Evolutionary conservation across 2,797 vertebrate genomes (phyloP), one percentile per base, ranked within the genome.

Genomic region (Melanogrammus aeglefinus): DNA sequence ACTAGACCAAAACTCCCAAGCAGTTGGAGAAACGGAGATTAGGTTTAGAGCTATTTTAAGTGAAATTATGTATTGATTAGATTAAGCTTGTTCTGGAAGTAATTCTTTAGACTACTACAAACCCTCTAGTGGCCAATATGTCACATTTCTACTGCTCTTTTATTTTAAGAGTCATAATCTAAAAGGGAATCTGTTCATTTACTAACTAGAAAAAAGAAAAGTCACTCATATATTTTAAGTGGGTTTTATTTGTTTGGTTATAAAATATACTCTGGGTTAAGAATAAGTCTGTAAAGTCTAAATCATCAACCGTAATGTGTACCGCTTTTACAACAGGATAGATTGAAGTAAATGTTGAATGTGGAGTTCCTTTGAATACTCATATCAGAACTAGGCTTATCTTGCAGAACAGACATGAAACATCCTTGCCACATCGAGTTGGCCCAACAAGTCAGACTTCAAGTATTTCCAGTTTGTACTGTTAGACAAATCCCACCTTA

Each of bases 161-260:
- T 14, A 63, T 21, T 63, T 63, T 6, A 51, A 51, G 21, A 63
- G 4, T 51, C 14, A 51, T 39, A 9, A 14, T 51, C 12, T 16
- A 5, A 57, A 21, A 5, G 16, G 47, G 16, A 57, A 63, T 63
- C 21, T 63, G 21, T 63, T 21, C 31, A 71, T 16, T 71, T 70
- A 8, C 39, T 44, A 18, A 44, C 29, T 29, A 74, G 6, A 27
- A 74, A 31, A 6, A 47, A 47, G 7, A 75, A 24, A 1, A 75
- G 1, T 16, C 12, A 27, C 13, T 27, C 4, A 39, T 35, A 75
- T 44, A 18, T 16, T 75, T 29, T 24, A 39, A 39, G n/a, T n/a
- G 14, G 13, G 16, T 77, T 73, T 77, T 77, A 73, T 77, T 77
- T 57, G 70, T 72, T 21, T 57, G 41, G 31, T 77, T 35, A 14